Base-by-base conservation (phyloP, 2,888 invertebrate species). In the Hirtodrosophila duncani region DNA sequence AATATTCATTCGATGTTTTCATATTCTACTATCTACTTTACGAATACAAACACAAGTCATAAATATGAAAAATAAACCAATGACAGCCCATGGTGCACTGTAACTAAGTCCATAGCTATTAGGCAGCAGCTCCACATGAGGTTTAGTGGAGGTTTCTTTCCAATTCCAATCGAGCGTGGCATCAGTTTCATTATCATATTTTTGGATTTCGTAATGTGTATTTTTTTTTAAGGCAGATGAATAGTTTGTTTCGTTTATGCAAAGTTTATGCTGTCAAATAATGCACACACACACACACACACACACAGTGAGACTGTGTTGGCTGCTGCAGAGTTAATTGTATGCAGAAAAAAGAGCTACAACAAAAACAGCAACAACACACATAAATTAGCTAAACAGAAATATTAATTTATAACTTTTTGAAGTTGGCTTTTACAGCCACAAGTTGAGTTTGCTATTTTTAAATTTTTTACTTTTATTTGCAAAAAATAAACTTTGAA, bases 171-270 rank as follows among this genome's bases (percentile, higher is more conserved):
- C 79, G 75, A 71, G 48, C 71, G 75, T 57, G 63, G 60, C 74
- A n/a, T n/a, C n/a, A 58, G 77, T 80, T 74, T 74, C 72, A 74
- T 74, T 74, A 74, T 74, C 77, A 74, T 74, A 62, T 49, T 59
- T 60, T 52, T 37, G 53, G 42, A 46, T 60, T 23, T 21, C 20
- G 9, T 27, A n/a, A 36, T 55, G 24, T 8, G 14, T 29, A 33
- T 17, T 13, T 30, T 38, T 10, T 36, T 21, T 39, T 33, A 39
- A n/a, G n/a, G n/a, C n/a, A n/a, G n/a, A n/a, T n/a, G n/a, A n/a
- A n/a, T n/a, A n/a, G 30, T 56, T 56, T 61, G 36, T 56, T 53
- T 67, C 64, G 52, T 71, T 63, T 66, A 70, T 81, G 67, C 78
- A 68, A 66, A 75, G 53, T 50, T 63, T 60, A 68, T 71, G 63